Evolutionary conservation across 1,140 invertebrate species (phyloP), one percentile per base, ranked within the genome.

Genomic region (Sycobia sp.): DNA sequence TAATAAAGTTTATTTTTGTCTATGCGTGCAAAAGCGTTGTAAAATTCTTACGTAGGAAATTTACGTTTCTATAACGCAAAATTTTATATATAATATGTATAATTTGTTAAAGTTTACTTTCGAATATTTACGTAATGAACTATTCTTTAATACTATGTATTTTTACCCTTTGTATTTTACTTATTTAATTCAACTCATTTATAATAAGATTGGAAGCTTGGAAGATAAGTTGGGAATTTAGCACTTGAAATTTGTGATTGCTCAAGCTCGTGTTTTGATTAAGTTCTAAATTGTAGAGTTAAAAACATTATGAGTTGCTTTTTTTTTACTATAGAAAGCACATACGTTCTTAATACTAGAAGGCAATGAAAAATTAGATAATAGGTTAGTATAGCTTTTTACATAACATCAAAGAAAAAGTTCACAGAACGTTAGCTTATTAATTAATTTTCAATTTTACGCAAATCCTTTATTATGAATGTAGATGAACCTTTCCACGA

Each of bases 251-350:
- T 65, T 58, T 32, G 23, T 58, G 38, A 38, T 29, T 27, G 32
- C 38, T 57, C 25, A 65, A 65, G 62, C 55, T 65, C 55, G 32
- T 58, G 16, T 53, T 63, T 50, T 43, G 20, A 56, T 63, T 63
- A 50, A 47, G 34, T 29, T 55, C 49, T 36, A 13, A 41, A 23
- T 16, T 22, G 39, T 23, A 32, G 13, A 10, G 25, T 51, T 8
- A 38, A 47, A 53, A 43, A 43, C 43, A 29, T 32, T 10, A 32
- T 34, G 9, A 54, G 20, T 49, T 56, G 34, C 29, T 25, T 56
- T 14, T 1, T 43, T 34, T 56, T 41, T 43, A 54, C 50, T 54
- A 50, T 20, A 56, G 57, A 54, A 43, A 62, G 46, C n/a, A 10
- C 43, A 43, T 43, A 51, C 18, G 25, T 50, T 34, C 53, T 57